Base-by-base conservation (phyloP, 2,113 vertebrate genomes). In the Daboia siamensis region DNA sequence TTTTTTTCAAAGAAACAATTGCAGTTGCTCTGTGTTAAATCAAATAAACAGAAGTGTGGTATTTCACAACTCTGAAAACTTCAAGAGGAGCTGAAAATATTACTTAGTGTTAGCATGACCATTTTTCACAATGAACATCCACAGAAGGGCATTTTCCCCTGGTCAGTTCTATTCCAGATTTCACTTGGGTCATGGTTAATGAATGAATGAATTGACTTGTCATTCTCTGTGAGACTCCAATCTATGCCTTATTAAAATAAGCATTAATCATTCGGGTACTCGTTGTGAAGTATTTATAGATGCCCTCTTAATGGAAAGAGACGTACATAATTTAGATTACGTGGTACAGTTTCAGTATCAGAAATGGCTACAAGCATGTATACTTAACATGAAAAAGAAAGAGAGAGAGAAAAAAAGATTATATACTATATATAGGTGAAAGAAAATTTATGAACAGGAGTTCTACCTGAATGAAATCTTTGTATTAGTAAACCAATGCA, bases 191-290 rank as follows among this genome's bases (percentile, higher is more conserved):
- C 59, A 92, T 88, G n/a, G 48, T 91, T 87, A 87, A 91, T 86
- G 85, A 86, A 91, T 87, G n/a, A 8, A 11, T 69, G 54, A 12
- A 91, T 48, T n/a, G 90, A 91, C 39, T 57, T 86, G 61, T 69
- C 26, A 61, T 56, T 86, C 39, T 92, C 29, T 6, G 1, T 33
- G 29, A 52, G 86, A 88, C 86, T 92, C 24, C 46, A 8, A 26
- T 39, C 56, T 87, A 92, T 92, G n/a, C 24, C 44, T 92, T 88
- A 92, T 92, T 92, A 92, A 92, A 91, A 88, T 23, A 69, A 29
- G 26, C 48, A 88, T 92, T 74, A 88, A 92, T 54, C 91, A 54
- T 87, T 69, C 39, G 74, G 39, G 17, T 23, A 48, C 13, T 74
- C 33, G 1, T 69, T 92, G 39, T 88, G 57, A 87, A 92, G 21